Evolutionary conservation across 2,797 vertebrate genomes (phyloP).

Genomic region (Urosaurus nigricauda): DNA sequence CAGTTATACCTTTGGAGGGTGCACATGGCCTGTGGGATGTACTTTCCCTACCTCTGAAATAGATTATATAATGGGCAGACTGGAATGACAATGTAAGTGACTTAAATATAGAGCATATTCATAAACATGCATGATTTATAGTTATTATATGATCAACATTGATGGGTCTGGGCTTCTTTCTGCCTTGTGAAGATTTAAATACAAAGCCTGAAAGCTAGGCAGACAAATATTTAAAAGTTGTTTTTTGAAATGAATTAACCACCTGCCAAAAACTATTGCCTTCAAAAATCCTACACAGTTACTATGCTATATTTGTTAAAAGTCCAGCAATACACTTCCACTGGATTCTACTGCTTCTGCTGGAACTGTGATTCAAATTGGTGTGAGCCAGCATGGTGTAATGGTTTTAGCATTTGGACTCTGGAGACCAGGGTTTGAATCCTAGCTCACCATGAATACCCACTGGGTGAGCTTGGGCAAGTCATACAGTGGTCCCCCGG

Average conservation of each 20-base stretch:
- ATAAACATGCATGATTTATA: neutral
- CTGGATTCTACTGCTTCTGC: neutral
- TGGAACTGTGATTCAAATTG: neutral
- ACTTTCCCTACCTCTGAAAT: too few relatives aligned
- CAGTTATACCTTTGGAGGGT: too few relatives aligned
- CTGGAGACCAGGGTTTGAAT: too few relatives aligned
- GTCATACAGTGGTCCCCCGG: too few relatives aligned
- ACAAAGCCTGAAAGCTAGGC: neutral
- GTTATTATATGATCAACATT: neutral
- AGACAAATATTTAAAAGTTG: neutral
- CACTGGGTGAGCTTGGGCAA: too few relatives aligned
- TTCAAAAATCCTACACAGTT: neutral
- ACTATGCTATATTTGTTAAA: neutral
- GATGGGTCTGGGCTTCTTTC: neutral
- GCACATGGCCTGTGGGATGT: too few relatives aligned
- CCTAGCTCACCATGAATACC: too few relatives aligned
- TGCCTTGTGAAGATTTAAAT: neutral
- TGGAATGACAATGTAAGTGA: too few relatives aligned
- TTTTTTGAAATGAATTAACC: neutral
- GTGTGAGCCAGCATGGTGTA: too few relatives aligned
- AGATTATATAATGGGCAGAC: too few relatives aligned
- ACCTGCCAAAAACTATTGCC: neutral
- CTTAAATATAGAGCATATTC: too few relatives aligned
- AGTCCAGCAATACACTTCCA: neutral
- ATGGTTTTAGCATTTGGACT: too few relatives aligned